These are phyloP conservation scores for Wiebesia pumilae DNA, from an alignment of 1,140 invertebrate species.

Conservation along the genomic window DNA sequence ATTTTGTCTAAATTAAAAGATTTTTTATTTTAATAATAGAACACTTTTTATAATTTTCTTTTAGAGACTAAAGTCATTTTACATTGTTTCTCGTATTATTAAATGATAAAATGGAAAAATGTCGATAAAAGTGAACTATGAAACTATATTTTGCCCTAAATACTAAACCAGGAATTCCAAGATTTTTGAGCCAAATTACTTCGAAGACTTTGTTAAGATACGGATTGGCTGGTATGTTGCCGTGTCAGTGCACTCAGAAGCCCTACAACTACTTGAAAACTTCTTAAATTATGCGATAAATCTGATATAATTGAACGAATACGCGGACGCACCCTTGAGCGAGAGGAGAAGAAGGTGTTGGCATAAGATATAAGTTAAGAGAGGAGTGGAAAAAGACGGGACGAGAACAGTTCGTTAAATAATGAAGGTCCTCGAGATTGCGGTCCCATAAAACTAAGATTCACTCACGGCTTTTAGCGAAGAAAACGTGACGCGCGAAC, in stretches of 20 bases:
- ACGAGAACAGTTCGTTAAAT: conserved; percentile 42
- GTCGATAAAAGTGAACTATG: neutral
- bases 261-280: conserved; percentile 6
- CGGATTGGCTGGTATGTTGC: neutral
- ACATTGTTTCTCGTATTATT: too few species aligned
- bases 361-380: neutral
- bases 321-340: neutral
- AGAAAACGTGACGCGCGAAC: neutral
- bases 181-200: neutral
- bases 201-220: neutral
- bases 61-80: neutral
- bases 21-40: neutral
- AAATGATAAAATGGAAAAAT: too few species aligned
- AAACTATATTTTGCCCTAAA: neutral
- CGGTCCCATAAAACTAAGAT: conserved; percentile 49
- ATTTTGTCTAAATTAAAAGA: neutral
- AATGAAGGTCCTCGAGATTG: conserved; percentile 48
- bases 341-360: too few species aligned
- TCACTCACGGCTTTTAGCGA: conserved; percentile 28
- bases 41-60: neutral
- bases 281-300: conserved; percentile 44
- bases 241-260: neutral
- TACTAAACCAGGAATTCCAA: neutral
- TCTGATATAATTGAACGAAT: conserved; percentile 43
- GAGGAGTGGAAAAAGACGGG: neutral